A percentile compares a stretch with the other conserved stretches of the same genome.
phyloP scores from a whole-genome alignment of 2,113 vertebrate species.

The Cynoglossus semilaevis region DNA sequence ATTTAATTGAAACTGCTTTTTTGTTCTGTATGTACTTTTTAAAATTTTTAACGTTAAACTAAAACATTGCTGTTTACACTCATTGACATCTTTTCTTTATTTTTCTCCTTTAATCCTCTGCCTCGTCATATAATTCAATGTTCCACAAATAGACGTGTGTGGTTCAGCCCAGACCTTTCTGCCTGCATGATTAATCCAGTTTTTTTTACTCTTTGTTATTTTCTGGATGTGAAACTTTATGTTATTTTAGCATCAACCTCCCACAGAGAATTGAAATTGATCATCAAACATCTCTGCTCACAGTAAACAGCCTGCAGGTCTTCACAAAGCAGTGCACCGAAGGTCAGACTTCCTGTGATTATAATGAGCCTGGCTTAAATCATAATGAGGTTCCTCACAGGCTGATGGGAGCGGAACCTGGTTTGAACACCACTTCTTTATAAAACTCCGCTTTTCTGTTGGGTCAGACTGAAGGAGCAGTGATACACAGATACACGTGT shows the following conservation, averaged over 20 bases:
- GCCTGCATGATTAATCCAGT: slow-evolving; percentile 4
- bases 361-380: slow-evolving; percentile 59
- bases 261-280: slow-evolving; percentile 26
- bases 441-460: slow-evolving; percentile 49
- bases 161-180: slow-evolving; percentile 27
- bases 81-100: no score
- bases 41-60: no score
- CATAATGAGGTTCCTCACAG: slow-evolving; percentile 50
- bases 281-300: slow-evolving; percentile 31
- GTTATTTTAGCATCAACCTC: slow-evolving; percentile 39
- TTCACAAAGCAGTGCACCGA: slow-evolving; percentile 39
- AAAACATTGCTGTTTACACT: no score
- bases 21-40: no score
- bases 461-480: slow-evolving; percentile 40
- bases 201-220: slow-evolving; percentile 8
- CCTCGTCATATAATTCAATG: no score
- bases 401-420: slow-evolving; percentile 49
- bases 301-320: slow-evolving; percentile 21
- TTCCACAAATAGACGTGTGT: no score
- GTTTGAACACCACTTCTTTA: slow-evolving; percentile 45
- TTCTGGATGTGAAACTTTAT: slow-evolving; percentile 19
- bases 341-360: slow-evolving; percentile 65
- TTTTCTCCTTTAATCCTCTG: no score
- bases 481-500: slow-evolving; percentile 35
- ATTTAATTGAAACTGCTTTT: no score